Base-by-base conservation (phyloP, 2,797 vertebrate species). In the Pagetopsis macropterus region DNA sequence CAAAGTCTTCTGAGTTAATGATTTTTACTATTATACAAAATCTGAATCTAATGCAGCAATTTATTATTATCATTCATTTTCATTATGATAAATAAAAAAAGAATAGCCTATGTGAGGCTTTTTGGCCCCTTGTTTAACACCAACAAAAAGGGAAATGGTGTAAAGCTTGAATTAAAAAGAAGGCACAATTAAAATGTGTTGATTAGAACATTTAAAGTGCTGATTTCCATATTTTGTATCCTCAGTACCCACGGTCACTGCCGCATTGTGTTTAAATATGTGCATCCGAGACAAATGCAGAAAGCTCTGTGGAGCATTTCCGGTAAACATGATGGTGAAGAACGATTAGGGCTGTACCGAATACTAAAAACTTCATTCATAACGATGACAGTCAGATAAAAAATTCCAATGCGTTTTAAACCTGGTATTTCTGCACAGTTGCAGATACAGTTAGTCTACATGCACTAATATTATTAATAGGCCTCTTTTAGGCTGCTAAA, bases 121-220 rank as follows among this genome's bases (percentile, higher is more conserved):
- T 79, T 72, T 75, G 64, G 49, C 78, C 65, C 68, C 27, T 5
- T 40, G 49, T 55, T 58, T 68, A 66, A 66, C 62, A 71, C 19
- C 48, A 21, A 78, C 61, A 10, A 60, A 68, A 60, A 71, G 21
- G 41, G 69, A 70, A 81, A 78, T 16, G 57, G 63, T 75, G 54
- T 86, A 87, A 83, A 78, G 83, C 79, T 76, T 55, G 74, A 86
- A 89, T 55, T 56, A 78, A 77, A 81, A 78, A 93, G 92, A 78
- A 93, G 92, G 92, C 91, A 93, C 88, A 57, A 80, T 86, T 51
- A 78, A 61, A 71, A 64, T 61, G 3, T 69, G 58, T 61, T 70
- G 52, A 81, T 54, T 51, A 44, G 44, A 76, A 84, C 54, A 85
- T 75, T 70, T 75, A 49, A 81, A 84, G 83, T 78, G 59, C 65